phyloP scores from a whole-genome alignment of 2,797 vertebrate genomes.

The Lemur catta region DNA sequence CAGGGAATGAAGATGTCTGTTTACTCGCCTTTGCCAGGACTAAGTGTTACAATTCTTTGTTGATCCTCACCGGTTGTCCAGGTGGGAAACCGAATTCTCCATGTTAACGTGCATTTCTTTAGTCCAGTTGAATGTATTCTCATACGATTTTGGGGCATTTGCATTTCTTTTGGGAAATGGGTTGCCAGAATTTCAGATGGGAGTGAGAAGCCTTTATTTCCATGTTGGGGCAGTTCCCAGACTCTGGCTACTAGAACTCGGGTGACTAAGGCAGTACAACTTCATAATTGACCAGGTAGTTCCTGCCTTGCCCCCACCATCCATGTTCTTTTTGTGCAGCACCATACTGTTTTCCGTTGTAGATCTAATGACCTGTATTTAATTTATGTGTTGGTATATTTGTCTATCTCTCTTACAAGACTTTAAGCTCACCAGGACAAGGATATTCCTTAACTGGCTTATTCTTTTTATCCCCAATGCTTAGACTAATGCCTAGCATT shows the following conservation, averaged over 20 bases:
- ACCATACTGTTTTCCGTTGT: background rate
- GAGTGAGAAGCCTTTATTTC: constrained; percentile 20
- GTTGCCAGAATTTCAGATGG: constrained; percentile 2
- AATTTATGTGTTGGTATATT: background rate
- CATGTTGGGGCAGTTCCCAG: background rate
- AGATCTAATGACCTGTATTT: background rate
- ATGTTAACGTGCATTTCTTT: background rate
- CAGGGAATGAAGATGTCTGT: background rate
- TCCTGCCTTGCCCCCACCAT: background rate
- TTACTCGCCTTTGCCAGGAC: background rate
- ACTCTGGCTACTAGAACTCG: background rate
- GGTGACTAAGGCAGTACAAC: background rate
- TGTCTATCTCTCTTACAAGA: background rate
- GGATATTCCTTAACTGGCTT: background rate
- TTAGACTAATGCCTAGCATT: background rate
- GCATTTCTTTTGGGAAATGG: constrained; percentile 3
- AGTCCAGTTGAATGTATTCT: background rate
- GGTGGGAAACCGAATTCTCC: background rate
- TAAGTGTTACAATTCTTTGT: background rate
- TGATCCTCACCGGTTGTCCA: background rate
- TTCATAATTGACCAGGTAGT: background rate
- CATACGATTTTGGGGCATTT: background rate
- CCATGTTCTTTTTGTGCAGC: background rate
- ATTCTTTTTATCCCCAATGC: background rate
- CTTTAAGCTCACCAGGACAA: background rate